Percentiles rank a stretch among this genome's conserved stretches.
Evolutionary conservation across 2,797 vertebrate species (phyloP).

Genomic region (Xenopus petersii): DNA sequence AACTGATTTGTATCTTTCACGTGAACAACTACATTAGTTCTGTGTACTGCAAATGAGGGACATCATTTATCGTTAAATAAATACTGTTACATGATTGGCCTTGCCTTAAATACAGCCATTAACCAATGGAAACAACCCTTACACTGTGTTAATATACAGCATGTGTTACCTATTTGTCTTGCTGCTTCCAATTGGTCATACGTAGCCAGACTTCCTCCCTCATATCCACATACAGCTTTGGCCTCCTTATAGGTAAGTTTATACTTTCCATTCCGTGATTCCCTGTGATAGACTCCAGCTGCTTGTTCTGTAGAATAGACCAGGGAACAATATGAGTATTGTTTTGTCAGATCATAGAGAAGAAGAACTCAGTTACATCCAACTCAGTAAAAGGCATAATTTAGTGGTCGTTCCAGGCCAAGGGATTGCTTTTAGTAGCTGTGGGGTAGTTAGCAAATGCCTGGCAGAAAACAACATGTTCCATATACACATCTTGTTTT

Average conservation of each 20-base stretch:
- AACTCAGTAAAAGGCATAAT: slow-evolving; percentile 5
- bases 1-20: too few species aligned
- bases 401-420: slow-evolving; percentile 21
- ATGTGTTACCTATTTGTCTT: slow-evolving; percentile 81
- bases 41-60: too few species aligned
- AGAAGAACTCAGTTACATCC: neutral
- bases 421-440: slow-evolving; percentile 6
- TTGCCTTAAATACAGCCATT: too few species aligned
- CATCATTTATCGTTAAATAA: too few species aligned
- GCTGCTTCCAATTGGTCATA: slow-evolving; percentile 87
- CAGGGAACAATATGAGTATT: slow-evolving; percentile 8
- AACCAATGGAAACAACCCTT: too few species aligned
- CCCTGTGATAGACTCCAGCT: slow-evolving; percentile 94
- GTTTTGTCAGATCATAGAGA: neutral
- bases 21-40: too few species aligned
- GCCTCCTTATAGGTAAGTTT: slow-evolving; percentile 87
- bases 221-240: slow-evolving; percentile 86
- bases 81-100: too few species aligned
- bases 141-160: neutral
- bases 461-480: too few species aligned
- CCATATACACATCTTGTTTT: too few species aligned
- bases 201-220: slow-evolving; percentile 86
- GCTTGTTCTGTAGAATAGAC: slow-evolving; percentile 82
- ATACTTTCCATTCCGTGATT: slow-evolving; percentile 89
- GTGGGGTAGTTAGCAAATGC: neutral